phyloP scores from a whole-genome alignment of 1,140 invertebrate species.

The Scaptomyza montana region DNA sequence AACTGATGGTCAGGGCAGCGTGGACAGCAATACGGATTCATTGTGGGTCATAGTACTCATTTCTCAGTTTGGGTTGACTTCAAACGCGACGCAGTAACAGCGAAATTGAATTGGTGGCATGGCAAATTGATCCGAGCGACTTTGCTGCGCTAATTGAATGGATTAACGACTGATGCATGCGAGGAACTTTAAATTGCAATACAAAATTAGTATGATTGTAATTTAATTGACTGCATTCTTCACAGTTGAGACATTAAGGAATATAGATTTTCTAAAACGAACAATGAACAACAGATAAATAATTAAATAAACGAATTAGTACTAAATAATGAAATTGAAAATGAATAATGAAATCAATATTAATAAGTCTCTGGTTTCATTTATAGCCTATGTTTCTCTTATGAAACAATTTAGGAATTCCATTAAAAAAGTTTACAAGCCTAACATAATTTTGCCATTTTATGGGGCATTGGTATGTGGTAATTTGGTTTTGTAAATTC shows the following conservation, averaged over 20 bases:
- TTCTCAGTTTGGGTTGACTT: slow-evolving; percentile 77
- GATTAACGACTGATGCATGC: slow-evolving; percentile 50
- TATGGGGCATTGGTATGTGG: slow-evolving; percentile 21
- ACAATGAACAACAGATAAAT: no score
- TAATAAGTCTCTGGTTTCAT: no score
- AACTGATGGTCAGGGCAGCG: not conserved
- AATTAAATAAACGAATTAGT: no score
- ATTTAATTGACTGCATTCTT: not conserved
- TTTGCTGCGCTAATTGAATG: slow-evolving; percentile 68
- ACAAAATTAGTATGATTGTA: slow-evolving; percentile 12
- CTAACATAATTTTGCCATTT: slow-evolving; percentile 1
- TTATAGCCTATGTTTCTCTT: no score
- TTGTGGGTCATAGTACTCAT: slow-evolving; percentile 63
- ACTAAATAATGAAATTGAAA: no score
- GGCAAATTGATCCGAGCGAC: slow-evolving; percentile 58
- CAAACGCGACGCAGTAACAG: slow-evolving; percentile 60
- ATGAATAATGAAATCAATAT: no score
- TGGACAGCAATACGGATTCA: slow-evolving; percentile 29
- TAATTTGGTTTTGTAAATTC: slow-evolving; percentile 61
- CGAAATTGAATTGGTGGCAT: slow-evolving; percentile 71
- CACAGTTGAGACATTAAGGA: no score
- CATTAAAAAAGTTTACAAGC: not conserved
- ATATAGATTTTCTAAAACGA: not conserved
- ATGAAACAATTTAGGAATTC: no score
- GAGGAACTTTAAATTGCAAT: slow-evolving; percentile 7